These are phyloP conservation scores for Drosophila borborema DNA, from an alignment of 2,888 invertebrate species.

Conservation along the genomic window DNA sequence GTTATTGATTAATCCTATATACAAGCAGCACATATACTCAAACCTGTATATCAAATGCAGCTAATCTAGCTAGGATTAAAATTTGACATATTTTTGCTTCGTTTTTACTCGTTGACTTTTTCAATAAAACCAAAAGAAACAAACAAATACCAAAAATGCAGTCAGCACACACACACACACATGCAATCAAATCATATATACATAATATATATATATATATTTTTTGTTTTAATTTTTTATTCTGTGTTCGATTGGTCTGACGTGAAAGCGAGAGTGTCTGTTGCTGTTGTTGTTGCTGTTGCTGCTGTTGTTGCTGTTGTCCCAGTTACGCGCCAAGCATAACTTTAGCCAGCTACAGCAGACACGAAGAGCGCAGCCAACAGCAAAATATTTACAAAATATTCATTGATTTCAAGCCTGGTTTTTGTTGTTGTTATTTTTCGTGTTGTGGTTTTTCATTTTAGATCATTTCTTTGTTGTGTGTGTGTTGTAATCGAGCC, in stretches of 20 bases:
- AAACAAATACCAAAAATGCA: neutral
- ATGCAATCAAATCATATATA: conserved; percentile 3
- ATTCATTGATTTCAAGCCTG: conserved; percentile 71
- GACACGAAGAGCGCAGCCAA: conserved; percentile 30
- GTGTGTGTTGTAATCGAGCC: conserved; percentile 45
- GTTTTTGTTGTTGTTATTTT: conserved; percentile 15
- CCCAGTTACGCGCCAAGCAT: conserved; percentile 80
- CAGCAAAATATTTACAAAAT: conserved; percentile 51
- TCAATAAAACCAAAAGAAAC: neutral
- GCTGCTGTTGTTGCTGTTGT: conserved; percentile 31
- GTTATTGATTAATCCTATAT: too few species aligned
- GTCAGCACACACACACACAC: neutral
- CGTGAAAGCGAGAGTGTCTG: conserved; percentile 76
- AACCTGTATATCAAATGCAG: too few species aligned
- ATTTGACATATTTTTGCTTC: neutral
- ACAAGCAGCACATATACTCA: too few species aligned
- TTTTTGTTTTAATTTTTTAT: conserved; percentile 40
- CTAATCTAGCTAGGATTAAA: neutral
- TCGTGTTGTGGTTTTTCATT: conserved; percentile 46
- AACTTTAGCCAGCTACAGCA: conserved; percentile 66
- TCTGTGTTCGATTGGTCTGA: conserved; percentile 64
- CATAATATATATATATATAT: neutral
- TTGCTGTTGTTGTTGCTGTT: conserved; percentile 5
- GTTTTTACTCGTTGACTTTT: neutral
- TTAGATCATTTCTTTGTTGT: conserved; percentile 56